These are phyloP conservation scores for Vidua chalybeata DNA, from an alignment of 2,113 vertebrate genomes.

Conservation along the genomic window DNA sequence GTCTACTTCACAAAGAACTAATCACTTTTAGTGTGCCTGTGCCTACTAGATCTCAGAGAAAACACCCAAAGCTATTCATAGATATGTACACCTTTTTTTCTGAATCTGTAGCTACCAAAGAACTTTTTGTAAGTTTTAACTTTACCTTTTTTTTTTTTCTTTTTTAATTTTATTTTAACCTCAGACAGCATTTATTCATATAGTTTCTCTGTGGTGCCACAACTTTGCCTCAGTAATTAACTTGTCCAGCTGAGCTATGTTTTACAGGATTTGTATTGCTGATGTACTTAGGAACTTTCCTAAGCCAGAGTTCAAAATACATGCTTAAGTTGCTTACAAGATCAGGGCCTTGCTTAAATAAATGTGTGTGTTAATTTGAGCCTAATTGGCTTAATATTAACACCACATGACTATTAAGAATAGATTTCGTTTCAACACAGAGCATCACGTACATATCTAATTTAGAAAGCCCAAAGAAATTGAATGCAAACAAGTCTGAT, in stretches of 20 bases:
- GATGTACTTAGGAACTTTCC: neutral
- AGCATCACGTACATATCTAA: constrained; percentile 11
- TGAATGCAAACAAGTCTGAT: constrained; percentile 43
- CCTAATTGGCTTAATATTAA: constrained; percentile 54
- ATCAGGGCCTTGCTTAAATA: constrained; percentile 25
- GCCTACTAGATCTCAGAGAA: neutral
- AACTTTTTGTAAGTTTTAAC: neutral
- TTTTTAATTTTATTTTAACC: neutral
- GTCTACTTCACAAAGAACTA: neutral
- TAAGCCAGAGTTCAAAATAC: neutral
- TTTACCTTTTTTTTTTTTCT: neutral
- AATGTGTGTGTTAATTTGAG: constrained; percentile 34
- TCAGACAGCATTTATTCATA: neutral
- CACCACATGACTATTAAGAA: constrained; percentile 50
- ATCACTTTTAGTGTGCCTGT: neutral
- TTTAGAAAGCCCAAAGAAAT: constrained; percentile 53
- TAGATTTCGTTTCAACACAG: constrained; percentile 37
- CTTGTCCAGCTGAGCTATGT: neutral
- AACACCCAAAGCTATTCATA: neutral
- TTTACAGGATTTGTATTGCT: neutral
- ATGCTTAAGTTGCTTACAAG: constrained; percentile 2
- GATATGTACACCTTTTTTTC: neutral
- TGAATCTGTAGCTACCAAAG: neutral
- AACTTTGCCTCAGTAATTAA: neutral
- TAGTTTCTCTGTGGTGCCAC: neutral